A percentile compares a stretch with the other conserved stretches of the same genome.
phyloP scores from a whole-genome alignment of 2,113 vertebrate genomes.

The Morone chrysops region DNA sequence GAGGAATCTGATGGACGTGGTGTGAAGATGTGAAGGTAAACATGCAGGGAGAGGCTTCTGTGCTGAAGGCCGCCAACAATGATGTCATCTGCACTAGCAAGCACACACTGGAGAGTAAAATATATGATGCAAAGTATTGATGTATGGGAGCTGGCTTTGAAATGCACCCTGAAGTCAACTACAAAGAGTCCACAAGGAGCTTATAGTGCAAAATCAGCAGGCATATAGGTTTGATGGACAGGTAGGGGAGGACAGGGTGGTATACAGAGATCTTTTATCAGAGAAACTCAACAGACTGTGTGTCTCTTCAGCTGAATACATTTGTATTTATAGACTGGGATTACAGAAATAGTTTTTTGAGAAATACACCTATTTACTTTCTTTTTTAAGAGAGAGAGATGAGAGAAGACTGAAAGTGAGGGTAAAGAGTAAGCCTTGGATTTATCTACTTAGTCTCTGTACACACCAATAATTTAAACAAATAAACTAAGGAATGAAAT shows the following conservation, averaged over 20 bases:
- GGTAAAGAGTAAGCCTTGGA: not conserved
- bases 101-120: constrained; percentile 11
- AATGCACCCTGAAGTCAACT: constrained; percentile 50
- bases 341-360: not conserved
- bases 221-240: constrained; percentile 32
- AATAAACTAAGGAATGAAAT: not conserved
- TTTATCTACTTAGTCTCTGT: not conserved
- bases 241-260: not conserved
- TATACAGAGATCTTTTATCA: constrained; percentile 13
- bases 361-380: not conserved
- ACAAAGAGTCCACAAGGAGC: constrained; percentile 36
- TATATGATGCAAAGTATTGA: constrained; percentile 38
- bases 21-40: constrained; percentile 54
- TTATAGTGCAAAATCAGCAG: constrained; percentile 49
- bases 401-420: not conserved
- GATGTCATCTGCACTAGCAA: constrained; percentile 39
- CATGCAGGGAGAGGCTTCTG: not conserved
- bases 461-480: not conserved
- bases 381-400: not conserved
- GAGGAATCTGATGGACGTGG: constrained; percentile 31
- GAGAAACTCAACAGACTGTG: not conserved
- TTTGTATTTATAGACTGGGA: not conserved
- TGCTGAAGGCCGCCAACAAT: constrained; percentile 36
- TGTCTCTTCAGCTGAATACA: not conserved
- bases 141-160: constrained; percentile 53